Conservation (phyloP, 2,888 invertebrate genomes). For the Cancer borealis region DNA sequence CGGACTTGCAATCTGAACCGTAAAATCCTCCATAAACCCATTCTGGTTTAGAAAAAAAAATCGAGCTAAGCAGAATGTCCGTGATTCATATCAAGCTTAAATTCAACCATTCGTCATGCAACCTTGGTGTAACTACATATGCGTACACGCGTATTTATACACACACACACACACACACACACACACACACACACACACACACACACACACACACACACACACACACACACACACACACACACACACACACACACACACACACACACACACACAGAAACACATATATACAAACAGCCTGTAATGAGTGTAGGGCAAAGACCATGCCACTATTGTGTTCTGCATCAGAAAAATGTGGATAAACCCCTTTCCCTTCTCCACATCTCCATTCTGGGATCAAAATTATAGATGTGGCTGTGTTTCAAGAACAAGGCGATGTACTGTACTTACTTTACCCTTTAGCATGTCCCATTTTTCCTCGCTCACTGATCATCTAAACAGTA, state of each 20-base stretch:
- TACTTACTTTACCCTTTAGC: not conserved
- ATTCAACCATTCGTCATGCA: not conserved
- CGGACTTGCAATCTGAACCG: constrained; percentile 16
- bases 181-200: not conserved
- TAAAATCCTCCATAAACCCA: not conserved
- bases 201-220: constrained; percentile 39
- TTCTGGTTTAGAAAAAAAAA: not conserved
- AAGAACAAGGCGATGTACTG: not conserved
- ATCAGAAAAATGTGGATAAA: no score
- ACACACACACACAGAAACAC: not conserved
- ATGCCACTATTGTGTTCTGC: no score
- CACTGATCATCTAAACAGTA: not conserved
- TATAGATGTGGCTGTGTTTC: not conserved
- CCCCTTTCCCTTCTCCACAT: not conserved
- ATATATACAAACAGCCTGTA: no score
- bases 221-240: constrained; percentile 21
- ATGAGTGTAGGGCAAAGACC: no score
- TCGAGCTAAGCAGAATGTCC: not conserved
- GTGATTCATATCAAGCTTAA: not conserved
- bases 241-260: constrained; percentile 46
- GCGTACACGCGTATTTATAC: not conserved
- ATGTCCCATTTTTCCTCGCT: not conserved
- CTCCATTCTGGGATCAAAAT: not conserved
- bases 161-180: not conserved
- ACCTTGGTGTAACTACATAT: not conserved